Conservation (phyloP, 2,113 vertebrate species). For the Mirza zaza region DNA sequence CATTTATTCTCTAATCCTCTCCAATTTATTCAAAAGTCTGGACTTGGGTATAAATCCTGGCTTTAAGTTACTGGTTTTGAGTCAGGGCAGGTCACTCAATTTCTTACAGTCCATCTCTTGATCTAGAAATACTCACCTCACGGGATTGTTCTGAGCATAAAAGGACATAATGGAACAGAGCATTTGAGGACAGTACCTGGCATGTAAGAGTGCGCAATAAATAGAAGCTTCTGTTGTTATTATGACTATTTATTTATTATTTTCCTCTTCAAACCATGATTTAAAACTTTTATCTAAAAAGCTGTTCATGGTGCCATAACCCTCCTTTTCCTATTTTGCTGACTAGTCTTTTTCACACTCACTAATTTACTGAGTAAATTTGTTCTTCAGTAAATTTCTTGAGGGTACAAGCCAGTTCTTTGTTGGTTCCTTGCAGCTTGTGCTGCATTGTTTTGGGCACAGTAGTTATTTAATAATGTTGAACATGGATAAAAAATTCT, state of each 20-base stretch:
- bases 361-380: background rate
- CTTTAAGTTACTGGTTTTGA: background rate
- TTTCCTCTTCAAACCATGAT: background rate
- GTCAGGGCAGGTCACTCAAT: background rate
- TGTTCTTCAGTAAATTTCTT: background rate
- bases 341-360: background rate
- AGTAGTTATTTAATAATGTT: slow-evolving; percentile 2
- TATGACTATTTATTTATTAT: background rate
- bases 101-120: background rate
- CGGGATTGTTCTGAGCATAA: background rate
- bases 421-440: background rate
- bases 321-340: background rate
- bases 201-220: background rate
- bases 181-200: background rate
- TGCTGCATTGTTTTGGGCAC: background rate
- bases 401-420: background rate
- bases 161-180: background rate
- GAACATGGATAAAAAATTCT: background rate
- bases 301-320: background rate
- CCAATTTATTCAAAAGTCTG: background rate
- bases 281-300: background rate
- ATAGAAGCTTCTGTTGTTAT: background rate
- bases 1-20: background rate
- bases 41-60: background rate
- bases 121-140: background rate